A percentile compares a stretch with the other conserved stretches of the same genome.
Conservation (phyloP, 2,113 vertebrate species). For the Gavia stellata region DNA sequence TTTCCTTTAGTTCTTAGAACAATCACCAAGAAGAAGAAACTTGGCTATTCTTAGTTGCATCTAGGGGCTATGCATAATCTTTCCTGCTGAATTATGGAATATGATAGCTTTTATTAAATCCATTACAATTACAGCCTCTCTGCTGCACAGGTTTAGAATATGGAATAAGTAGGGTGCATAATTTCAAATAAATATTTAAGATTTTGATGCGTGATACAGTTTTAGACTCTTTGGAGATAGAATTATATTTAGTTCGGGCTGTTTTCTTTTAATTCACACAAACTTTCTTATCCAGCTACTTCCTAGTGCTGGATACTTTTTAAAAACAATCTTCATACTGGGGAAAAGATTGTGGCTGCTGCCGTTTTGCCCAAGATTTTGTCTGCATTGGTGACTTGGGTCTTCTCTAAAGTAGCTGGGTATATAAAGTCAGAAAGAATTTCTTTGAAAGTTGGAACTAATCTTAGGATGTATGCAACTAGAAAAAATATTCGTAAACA, state of each 20-base stretch:
- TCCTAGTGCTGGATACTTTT: neutral
- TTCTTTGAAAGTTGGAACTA: neutral
- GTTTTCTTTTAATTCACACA: neutral
- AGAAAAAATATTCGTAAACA: neutral
- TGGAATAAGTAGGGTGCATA: constrained; percentile 77
- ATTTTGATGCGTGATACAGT: constrained; percentile 59
- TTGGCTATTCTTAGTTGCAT: constrained; percentile 72
- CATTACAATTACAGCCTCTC: constrained; percentile 62
- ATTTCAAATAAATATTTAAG: constrained; percentile 80
- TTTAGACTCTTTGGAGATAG: constrained; percentile 56
- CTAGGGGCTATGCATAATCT: constrained; percentile 54
- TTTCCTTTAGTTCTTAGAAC: constrained; percentile 36
- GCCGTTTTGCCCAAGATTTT: neutral
- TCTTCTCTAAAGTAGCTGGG: neutral
- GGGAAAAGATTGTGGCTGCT: neutral
- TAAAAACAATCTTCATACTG: neutral
- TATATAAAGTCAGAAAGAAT: neutral
- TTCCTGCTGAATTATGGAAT: constrained; percentile 72
- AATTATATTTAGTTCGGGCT: constrained; percentile 21
- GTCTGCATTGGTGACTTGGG: neutral
- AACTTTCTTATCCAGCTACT: neutral
- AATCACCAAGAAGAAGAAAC: constrained; percentile 37
- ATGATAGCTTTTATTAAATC: constrained; percentile 68
- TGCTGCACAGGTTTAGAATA: constrained; percentile 67
- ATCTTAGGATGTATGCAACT: neutral